These are phyloP conservation scores for Lates japonicus DNA, from an alignment of 2,797 vertebrate genomes.

Conservation along the genomic window DNA sequence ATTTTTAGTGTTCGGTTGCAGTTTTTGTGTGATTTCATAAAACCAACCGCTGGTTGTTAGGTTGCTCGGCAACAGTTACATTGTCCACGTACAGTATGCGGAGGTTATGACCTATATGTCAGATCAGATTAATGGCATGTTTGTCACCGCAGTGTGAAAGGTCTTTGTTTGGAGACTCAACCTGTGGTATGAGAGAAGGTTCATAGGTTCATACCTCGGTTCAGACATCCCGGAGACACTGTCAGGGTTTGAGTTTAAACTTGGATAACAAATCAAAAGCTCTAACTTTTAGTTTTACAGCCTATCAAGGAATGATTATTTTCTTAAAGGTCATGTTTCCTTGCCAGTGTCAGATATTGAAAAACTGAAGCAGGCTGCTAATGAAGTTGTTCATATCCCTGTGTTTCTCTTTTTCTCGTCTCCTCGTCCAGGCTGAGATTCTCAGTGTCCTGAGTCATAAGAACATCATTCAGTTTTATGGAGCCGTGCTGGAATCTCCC, in stretches of 20 bases:
- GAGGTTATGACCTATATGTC: constrained; percentile 46
- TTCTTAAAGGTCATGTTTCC: constrained; percentile 11
- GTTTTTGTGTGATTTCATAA: constrained; percentile 6
- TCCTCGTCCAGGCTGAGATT: constrained; percentile 92
- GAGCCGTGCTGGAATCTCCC: constrained; percentile 96
- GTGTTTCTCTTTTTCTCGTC: constrained; percentile 40
- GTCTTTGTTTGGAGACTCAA: constrained; percentile 50
- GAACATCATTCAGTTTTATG: constrained; percentile 99
- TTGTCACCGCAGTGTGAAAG: constrained; percentile 62
- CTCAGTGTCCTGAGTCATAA: constrained; percentile 98
- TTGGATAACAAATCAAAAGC: neutral
- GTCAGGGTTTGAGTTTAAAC: constrained; percentile 10
- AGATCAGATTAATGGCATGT: constrained; percentile 60
- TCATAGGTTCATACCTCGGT: constrained; percentile 6
- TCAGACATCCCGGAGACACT: constrained; percentile 7
- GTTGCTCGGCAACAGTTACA: constrained; percentile 54
- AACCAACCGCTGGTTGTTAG: constrained; percentile 20
- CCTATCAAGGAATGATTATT: neutral
- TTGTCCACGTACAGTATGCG: constrained; percentile 51
- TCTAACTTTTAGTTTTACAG: neutral
- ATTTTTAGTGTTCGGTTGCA: neutral
- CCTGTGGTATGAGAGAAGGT: constrained; percentile 39
- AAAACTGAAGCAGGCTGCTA: constrained; percentile 9
- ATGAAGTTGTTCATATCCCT: constrained; percentile 35
- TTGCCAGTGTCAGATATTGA: constrained; percentile 15